Base-by-base conservation (phyloP, 2,113 vertebrate genomes). In the Sceloporus tristichus region DNA sequence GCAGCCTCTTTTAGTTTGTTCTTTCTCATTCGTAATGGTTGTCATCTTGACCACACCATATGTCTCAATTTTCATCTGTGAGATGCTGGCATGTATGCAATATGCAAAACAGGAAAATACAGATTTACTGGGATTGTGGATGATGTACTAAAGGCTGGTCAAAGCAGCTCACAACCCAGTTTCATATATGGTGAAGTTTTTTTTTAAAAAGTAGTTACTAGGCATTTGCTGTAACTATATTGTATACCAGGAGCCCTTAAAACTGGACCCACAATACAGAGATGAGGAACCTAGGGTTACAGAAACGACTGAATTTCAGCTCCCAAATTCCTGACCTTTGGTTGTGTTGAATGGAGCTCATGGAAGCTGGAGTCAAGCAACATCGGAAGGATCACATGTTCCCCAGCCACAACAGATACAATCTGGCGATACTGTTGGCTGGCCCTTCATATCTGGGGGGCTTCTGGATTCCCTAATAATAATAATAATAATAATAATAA, bases 121-220 rank as follows among this genome's bases (percentile, higher is more conserved):
- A 25, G 19, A 8, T 42, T 75, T 29, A 75, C 3, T 53, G 1
- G 19, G n/a, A 27, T 10, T 70, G 66, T 8, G n/a, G n/a, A 40
- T 9, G 9, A 70, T 48, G 29, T 54, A 14, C 3, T 79, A 74
- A 78, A 87, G 87, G 54, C 6, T 56, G 9, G 23, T 10, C 19
- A 62, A 34, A 54, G 40, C 56, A 66, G 73, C 5, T 81, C 14
- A 40, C 27, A 62, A 53, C 56, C 14, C 38, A 42, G 76, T 34
- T 66, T 29, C 29, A 80, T 13, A 65, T 81, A 7, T 19, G 3
- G 88, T 5, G 77, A n/a, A 82, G 70, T 85, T 92, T 73, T 89
- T 34, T n/a, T 34, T 34, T n/a, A 25, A 48, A 0, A 0, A 14
- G 27, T 53, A 54, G 42, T 56, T 34, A 14, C 19, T 56, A 4